Percentiles rank a stretch among this genome's conserved stretches.
Conservation (phyloP, 2,113 vertebrate genomes). For the Nerophis ophidion region DNA sequence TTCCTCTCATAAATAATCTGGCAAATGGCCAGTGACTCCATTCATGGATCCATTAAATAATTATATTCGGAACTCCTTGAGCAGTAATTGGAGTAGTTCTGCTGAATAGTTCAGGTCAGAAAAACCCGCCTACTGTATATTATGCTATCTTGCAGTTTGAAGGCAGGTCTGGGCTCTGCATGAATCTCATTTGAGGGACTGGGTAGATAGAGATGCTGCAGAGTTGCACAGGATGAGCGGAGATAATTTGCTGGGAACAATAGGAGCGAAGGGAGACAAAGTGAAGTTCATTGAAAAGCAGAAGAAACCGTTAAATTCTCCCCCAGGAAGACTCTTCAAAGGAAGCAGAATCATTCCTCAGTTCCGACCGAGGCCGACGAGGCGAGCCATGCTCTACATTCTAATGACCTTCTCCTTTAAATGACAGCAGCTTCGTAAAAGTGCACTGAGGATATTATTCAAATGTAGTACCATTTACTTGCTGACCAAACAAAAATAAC, state of each 20-base stretch:
- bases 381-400: constrained; percentile 7
- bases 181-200: neutral
- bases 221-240: neutral
- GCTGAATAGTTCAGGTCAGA: too few species aligned
- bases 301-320: constrained; percentile 23
- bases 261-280: constrained; percentile 4
- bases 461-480: neutral
- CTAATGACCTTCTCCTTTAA: constrained; percentile 18
- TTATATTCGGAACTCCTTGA: neutral
- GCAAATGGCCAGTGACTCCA: neutral
- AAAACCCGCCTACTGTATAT: too few species aligned
- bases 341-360: constrained; percentile 10
- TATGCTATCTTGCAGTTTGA: neutral
- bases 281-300: constrained; percentile 17
- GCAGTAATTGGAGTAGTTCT: too few species aligned
- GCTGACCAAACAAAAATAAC: constrained; percentile 1
- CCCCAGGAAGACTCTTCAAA: constrained; percentile 26
- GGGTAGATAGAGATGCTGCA: neutral
- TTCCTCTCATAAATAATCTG: constrained; percentile 1
- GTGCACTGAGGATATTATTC: neutral
- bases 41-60: neutral
- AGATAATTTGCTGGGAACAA: constrained; percentile 17
- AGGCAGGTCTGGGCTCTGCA: neutral
- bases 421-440: constrained; percentile 1
- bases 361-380: constrained; percentile 1